Evolutionary conservation across 1,140 invertebrate species (phyloP), one percentile per base, ranked within the genome.

Genomic region (Drosophila simulans): DNA sequence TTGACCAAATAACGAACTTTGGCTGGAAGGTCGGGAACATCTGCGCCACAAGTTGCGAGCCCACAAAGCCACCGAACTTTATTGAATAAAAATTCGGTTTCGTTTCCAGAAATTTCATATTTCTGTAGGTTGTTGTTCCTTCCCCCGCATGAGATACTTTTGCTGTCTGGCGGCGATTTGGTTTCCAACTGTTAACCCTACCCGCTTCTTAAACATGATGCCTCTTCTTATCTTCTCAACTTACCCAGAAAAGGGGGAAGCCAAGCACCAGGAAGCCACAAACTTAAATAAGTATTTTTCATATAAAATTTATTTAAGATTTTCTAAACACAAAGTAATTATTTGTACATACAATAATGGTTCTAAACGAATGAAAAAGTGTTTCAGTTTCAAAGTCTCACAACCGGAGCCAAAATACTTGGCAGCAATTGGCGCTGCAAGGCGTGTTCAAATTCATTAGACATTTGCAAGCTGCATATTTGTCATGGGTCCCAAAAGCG

Each of bases 391-490:
- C 2, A 17, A n/a, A 8, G 51, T 7, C 58, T 22, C 40, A 40
- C 22, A 17, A 25, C 3, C 52, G n/a, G 2, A 34, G 12, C 5
- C 56, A 15, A 59, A 63, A 59, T 27, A 58, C 53, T 57, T 58
- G 59, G 53, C 35, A 42, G 17, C 37, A 57, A 73, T 71, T 27
- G 13, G 46, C 13, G 46, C 13, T 63, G 57, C 53, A 64, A 45
- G 68, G 71, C 51, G 45, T 60, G 25, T 35, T 34, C 39, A 77
- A 84, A 80, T 85, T 85, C 81, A 71, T 76, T 70, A 76, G 77
- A 83, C 64, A 79, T 71, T 83, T 79, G 22, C 80, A 76, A 68
- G 60, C 62, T 58, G 66, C 71, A 77, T 71, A 85, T 84, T 85
- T 80, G 71, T 85, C 65, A 70, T 64, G 66, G 27, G 57, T 4